Evolutionary conservation across 2,113 vertebrate species (phyloP).

Genomic region (Erythrocebus patas): DNA sequence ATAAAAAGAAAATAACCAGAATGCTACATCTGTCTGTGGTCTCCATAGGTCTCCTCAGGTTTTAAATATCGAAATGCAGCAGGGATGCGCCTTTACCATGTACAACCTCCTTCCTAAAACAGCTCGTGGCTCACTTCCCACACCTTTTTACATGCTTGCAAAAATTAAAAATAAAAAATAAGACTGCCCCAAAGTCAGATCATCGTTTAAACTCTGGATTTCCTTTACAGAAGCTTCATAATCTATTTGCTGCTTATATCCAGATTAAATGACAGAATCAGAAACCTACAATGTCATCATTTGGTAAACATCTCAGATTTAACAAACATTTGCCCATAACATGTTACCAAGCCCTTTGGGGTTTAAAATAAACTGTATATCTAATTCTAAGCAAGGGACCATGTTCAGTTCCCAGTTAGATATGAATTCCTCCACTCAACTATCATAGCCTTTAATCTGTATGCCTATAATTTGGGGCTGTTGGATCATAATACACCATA

Average conservation of each 20-base stretch:
- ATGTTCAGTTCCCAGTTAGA: background rate
- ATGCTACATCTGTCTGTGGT: background rate
- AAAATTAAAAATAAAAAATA: background rate
- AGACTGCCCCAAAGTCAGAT: background rate
- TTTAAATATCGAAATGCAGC: background rate
- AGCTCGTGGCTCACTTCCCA: background rate
- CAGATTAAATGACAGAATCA: background rate
- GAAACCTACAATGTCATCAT: background rate
- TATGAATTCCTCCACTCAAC: background rate
- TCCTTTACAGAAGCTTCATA: background rate
- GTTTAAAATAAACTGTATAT: background rate
- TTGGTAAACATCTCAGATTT: background rate
- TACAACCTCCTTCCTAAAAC: background rate
- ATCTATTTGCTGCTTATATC: background rate
- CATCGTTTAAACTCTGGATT: background rate
- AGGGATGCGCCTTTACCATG: background rate
- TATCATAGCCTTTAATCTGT: background rate
- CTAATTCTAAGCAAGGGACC: background rate
- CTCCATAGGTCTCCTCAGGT: background rate
- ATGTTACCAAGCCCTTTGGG: background rate
- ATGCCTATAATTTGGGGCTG: background rate
- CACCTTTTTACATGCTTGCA: background rate
- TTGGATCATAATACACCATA: background rate
- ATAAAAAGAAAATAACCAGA: background rate
- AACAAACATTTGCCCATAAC: background rate